A percentile compares a stretch with the other conserved stretches of the same genome.
Conservation (phyloP, 2,797 vertebrate genomes). For the Eospalax fontanierii region DNA sequence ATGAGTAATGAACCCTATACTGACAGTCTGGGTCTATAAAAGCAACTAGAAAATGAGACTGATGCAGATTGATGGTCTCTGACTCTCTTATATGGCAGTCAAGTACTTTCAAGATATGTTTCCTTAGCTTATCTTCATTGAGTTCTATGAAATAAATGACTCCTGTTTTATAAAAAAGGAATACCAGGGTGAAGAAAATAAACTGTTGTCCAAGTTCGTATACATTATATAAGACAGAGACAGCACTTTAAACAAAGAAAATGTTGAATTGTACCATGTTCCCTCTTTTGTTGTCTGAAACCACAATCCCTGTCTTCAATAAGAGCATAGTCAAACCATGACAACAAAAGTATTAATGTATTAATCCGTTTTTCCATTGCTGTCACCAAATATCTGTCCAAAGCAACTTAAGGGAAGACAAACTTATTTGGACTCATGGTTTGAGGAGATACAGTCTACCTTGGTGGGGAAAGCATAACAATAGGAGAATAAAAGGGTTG, state of each 20-base stretch:
- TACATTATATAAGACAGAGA: not conserved
- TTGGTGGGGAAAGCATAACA: not conserved
- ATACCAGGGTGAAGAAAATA: conserved; percentile 14
- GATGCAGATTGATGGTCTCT: not conserved
- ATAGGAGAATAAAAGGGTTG: not conserved
- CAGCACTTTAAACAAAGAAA: not conserved
- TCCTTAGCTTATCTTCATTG: conserved; percentile 45
- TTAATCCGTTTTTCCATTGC: not conserved
- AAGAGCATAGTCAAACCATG: not conserved
- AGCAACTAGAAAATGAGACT: conserved; percentile 46
- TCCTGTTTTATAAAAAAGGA: not conserved
- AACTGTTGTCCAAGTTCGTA: not conserved
- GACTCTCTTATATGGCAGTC: not conserved
- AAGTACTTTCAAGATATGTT: not conserved
- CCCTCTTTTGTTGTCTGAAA: conserved; percentile 11
- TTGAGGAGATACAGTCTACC: not conserved
- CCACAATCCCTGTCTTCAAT: not conserved
- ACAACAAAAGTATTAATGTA: conserved; percentile 4
- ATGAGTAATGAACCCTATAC: not conserved
- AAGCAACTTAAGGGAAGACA: not conserved
- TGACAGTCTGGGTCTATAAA: not conserved
- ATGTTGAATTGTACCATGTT: not conserved
- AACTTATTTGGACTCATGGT: not conserved
- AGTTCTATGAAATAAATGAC: conserved; percentile 21
- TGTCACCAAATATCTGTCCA: not conserved